A percentile compares a stretch with the other conserved stretches of the same genome.
Evolutionary conservation across 1,140 invertebrate genomes (phyloP).

Genomic region (Solenopsis invicta): DNA sequence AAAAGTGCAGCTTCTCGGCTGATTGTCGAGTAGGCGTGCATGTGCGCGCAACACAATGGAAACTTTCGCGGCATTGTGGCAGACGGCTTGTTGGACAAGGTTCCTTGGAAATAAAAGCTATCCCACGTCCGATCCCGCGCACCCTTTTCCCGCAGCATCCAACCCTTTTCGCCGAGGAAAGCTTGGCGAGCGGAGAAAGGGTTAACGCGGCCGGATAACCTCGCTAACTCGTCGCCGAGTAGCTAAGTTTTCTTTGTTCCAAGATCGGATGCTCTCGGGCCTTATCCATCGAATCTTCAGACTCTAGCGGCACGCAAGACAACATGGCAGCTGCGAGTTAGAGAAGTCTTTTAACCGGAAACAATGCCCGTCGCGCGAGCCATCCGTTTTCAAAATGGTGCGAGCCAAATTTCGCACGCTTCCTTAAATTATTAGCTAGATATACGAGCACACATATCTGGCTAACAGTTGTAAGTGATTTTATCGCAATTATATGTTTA

Average conservation of each 20-base stretch:
- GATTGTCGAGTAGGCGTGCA: slow-evolving; percentile 58
- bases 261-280: slow-evolving; percentile 58
- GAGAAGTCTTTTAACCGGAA: slow-evolving; percentile 61
- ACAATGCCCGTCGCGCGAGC: slow-evolving; percentile 62
- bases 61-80: slow-evolving; percentile 82
- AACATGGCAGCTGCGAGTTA: slow-evolving; percentile 62
- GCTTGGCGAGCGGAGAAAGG: slow-evolving; percentile 64
- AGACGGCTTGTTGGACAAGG: slow-evolving; percentile 79
- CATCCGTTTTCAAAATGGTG: slow-evolving; percentile 8
- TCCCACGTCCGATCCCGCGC: slow-evolving; percentile 56
- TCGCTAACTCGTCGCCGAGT: slow-evolving; percentile 68
- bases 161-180: slow-evolving; percentile 9
- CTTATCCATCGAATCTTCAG: slow-evolving; percentile 29
- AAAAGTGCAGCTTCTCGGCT: slow-evolving; percentile 62
- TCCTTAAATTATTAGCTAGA: not conserved
- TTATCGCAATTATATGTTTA: not conserved
- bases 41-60: slow-evolving; percentile 79
- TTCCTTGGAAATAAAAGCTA: slow-evolving; percentile 76
- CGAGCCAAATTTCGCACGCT: slow-evolving; percentile 30
- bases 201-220: slow-evolving; percentile 75
- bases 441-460: not conserved
- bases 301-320: slow-evolving; percentile 63
- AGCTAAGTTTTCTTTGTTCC: slow-evolving; percentile 75
- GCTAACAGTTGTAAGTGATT: not conserved
- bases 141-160: not conserved